phyloP scores from a whole-genome alignment of 2,888 invertebrate genomes.

The Prenolepis imparis region DNA sequence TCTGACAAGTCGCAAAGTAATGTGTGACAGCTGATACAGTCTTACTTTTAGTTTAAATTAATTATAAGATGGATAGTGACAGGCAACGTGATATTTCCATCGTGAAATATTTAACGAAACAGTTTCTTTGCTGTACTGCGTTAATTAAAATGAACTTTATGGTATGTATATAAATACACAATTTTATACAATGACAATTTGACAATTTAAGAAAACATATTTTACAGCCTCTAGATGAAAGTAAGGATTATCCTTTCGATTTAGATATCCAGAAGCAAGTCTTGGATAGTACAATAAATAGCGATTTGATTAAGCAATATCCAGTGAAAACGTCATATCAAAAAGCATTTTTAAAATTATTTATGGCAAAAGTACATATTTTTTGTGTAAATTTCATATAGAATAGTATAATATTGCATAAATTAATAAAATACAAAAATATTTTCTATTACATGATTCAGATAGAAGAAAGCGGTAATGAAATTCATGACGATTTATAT shows the following conservation, averaged over 20 bases:
- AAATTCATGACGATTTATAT: conserved; percentile 90
- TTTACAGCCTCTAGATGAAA: conserved; percentile 52
- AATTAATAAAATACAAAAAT: conserved; percentile 19
- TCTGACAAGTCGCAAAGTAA: background rate
- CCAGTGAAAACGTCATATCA: conserved; percentile 90
- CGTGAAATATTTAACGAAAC: conserved; percentile 71
- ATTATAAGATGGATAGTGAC: background rate
- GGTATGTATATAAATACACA: conserved; percentile 71
- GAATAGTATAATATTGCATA: background rate
- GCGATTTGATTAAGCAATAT: conserved; percentile 87
- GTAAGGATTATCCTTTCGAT: conserved; percentile 51
- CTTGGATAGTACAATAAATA: conserved; percentile 88
- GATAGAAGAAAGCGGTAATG: conserved; percentile 87
- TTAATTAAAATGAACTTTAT: conserved; percentile 75
- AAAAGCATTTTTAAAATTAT: conserved; percentile 89
- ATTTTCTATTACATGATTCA: conserved; percentile 59
- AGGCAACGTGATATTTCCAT: conserved; percentile 46
- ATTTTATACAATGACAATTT: background rate
- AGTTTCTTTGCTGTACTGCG: conserved; percentile 81
- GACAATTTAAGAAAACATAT: background rate
- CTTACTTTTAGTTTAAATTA: background rate
- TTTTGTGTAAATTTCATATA: background rate
- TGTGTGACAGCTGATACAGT: background rate
- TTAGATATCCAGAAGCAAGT: conserved; percentile 87
- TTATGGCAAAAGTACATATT: conserved; percentile 85